phyloP scores from a whole-genome alignment of 2,113 vertebrate species.

The Cyanistes caeruleus region DNA sequence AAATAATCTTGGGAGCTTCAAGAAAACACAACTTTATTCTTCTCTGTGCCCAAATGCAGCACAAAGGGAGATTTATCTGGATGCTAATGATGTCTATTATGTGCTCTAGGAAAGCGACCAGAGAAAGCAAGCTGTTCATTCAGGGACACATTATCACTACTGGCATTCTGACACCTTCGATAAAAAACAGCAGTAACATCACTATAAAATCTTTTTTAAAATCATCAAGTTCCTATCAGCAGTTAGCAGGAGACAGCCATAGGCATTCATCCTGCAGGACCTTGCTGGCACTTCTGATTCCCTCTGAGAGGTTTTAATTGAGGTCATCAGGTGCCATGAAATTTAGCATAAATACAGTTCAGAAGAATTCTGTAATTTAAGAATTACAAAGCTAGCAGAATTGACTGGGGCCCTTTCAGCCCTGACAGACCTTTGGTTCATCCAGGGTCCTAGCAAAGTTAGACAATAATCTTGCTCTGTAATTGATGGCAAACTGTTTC shows the following conservation, averaged over 20 bases:
- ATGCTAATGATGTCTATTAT: conserved; percentile 56
- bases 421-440: background rate
- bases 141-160: conserved; percentile 47
- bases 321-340: conserved; percentile 23
- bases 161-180: conserved; percentile 6
- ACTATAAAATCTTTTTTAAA: conserved; percentile 41
- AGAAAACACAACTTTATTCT: conserved; percentile 48
- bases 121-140: conserved; percentile 6
- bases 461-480: background rate
- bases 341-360: conserved; percentile 35
- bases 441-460: background rate
- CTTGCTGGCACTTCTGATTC: conserved; percentile 20
- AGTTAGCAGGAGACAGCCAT: conserved; percentile 21
- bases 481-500: conserved; percentile 20
- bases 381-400: conserved; percentile 11
- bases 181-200: conserved; percentile 20
- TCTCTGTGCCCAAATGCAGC: conserved; percentile 9
- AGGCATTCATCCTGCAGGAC: conserved; percentile 40
- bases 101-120: background rate
- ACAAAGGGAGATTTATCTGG: conserved; percentile 65
- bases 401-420: background rate
- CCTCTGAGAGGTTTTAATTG: conserved; percentile 58
- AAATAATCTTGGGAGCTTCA: background rate
- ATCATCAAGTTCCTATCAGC: background rate
- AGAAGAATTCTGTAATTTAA: background rate